Conservation (phyloP, 2,797 vertebrate genomes). For the Dendrocincla fuliginosa region DNA sequence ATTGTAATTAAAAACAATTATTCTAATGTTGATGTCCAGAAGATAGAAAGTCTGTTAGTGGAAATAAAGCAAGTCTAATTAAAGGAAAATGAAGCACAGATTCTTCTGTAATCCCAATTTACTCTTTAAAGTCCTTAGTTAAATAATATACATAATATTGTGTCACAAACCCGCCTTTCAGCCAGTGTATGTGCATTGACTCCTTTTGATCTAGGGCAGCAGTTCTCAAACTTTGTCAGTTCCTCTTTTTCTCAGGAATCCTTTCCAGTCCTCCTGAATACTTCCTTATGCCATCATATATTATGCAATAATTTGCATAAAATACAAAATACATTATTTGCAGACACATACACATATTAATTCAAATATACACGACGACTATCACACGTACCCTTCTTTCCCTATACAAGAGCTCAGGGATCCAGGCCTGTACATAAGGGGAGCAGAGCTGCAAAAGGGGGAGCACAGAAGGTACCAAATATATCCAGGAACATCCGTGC, state of each 20-base stretch:
- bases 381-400: neutral
- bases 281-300: neutral
- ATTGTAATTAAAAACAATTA: neutral
- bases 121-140: constrained; percentile 19
- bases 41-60: neutral
- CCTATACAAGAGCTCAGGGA: neutral
- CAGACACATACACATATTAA: constrained; percentile 36
- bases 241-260: constrained; percentile 13
- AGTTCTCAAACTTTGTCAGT: constrained; percentile 48
- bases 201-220: constrained; percentile 53
- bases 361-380: constrained; percentile 42
- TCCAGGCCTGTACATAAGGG: neutral
- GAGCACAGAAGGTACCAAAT: constrained; percentile 2
- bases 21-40: neutral
- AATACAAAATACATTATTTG: constrained; percentile 55
- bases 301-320: constrained; percentile 55
- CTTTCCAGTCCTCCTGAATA: neutral
- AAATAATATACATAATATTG: constrained; percentile 25
- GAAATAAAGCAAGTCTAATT: constrained; percentile 13
- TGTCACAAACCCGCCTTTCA: constrained; percentile 3
- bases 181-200: constrained; percentile 22
- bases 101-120: constrained; percentile 32
- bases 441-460: neutral
- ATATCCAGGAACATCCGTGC: neutral
- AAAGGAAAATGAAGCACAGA: constrained; percentile 56